Conservation (phyloP, 2,888 invertebrate genomes). For the Clepsis dumicolana region DNA sequence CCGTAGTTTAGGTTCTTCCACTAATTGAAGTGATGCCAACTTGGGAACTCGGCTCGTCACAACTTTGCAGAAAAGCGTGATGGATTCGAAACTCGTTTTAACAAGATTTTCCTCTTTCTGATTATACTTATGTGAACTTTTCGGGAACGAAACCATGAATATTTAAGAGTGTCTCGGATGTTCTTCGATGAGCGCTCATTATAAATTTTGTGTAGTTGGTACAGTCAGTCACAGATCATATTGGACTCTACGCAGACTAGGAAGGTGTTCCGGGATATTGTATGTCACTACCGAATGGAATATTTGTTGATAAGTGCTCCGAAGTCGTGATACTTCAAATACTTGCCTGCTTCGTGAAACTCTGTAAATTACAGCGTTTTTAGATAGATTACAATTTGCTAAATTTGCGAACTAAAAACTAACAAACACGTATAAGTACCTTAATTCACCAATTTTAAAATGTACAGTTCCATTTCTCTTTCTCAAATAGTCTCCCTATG, state of each 20-base stretch:
- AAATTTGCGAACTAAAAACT: too few species aligned
- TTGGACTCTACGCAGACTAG: background rate
- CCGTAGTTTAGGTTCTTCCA: background rate
- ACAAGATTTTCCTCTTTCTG: constrained; percentile 46
- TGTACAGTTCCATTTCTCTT: too few species aligned
- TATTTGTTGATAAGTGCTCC: too few species aligned
- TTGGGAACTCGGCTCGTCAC: constrained; percentile 44
- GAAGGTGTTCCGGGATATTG: background rate
- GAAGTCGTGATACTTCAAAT: too few species aligned
- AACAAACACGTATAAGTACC: too few species aligned
- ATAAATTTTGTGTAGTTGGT: constrained; percentile 14
- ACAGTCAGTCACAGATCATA: background rate
- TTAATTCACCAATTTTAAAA: too few species aligned
- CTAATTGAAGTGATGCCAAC: constrained; percentile 39
- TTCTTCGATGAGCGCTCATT: constrained; percentile 42
- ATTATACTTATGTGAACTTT: constrained; percentile 45
- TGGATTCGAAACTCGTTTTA: constrained; percentile 50
- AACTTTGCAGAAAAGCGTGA: constrained; percentile 47
- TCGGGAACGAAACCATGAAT: constrained; percentile 43
- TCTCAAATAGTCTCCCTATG: too few species aligned
- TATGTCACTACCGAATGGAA: too few species aligned
- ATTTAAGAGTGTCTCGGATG: constrained; percentile 42
- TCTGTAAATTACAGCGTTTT: too few species aligned
- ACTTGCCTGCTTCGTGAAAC: too few species aligned
- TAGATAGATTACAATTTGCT: too few species aligned